Evolutionary conservation across 2,113 vertebrate genomes (phyloP).

Genomic region (Hipposideros armiger): DNA sequence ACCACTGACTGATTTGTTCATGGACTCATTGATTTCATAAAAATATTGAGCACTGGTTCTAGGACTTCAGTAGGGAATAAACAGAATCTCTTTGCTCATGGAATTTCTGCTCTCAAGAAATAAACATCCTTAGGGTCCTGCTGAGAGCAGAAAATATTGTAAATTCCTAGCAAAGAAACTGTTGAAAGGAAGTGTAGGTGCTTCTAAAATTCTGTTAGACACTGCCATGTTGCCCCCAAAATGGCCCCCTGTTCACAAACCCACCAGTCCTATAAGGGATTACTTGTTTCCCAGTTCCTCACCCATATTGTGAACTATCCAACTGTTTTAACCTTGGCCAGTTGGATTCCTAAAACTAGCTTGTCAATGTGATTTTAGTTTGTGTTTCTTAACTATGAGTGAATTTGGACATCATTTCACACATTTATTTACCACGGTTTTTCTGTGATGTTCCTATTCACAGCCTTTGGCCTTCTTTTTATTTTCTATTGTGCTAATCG

Average conservation of each 20-base stretch:
- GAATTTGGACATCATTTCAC: neutral
- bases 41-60: neutral
- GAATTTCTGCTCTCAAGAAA: neutral
- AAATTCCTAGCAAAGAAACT: neutral
- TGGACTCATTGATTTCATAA: neutral
- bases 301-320: neutral
- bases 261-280: accelerated
- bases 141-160: neutral
- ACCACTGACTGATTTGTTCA: neutral
- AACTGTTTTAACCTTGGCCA: neutral
- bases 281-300: neutral
- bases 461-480: neutral
- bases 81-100: neutral
- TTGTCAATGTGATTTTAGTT: neutral
- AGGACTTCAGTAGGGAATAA: neutral
- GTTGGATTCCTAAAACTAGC: neutral
- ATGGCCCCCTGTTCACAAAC: neutral
- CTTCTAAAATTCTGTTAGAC: neutral
- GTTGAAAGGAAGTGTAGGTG: neutral
- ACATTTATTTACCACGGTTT: neutral
- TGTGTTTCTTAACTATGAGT: neutral
- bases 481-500: neutral
- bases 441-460: neutral
- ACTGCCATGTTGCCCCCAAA: neutral
- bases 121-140: neutral